Evolutionary conservation across 2,888 invertebrate genomes (phyloP), one percentile per base, ranked within the genome.

Genomic region (Cordylochernes scorpioides): DNA sequence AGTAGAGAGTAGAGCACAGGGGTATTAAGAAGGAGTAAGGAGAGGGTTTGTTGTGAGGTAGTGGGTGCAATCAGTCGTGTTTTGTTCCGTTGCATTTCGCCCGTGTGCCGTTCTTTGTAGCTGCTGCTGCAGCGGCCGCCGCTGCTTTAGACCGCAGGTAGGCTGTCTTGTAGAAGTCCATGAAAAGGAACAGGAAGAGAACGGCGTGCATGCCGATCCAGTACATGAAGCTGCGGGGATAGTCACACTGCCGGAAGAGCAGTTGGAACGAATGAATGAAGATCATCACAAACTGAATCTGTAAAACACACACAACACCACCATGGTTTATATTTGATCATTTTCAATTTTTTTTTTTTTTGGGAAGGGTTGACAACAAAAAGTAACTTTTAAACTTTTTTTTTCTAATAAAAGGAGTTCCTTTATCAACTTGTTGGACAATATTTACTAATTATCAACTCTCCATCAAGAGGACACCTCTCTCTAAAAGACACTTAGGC

Each of bases 161-260:
- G 15, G 74, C 70, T 50, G 70, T 69, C 49, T 71, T 70, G 64
- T 86, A 88, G 62, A 86, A 88, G 53, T 86, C 73, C 49, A 71
- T 73, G 63, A 88, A 88, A 36, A 88, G 64, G 64, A 80, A 71
- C 63, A 80, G 74, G 68, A 88, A 88, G 68, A 88, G 73, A 41
- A 84, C 68, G 2, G 84, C 86, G 56, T 88, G 86, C 61, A 75
- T 68, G 33, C 82, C 82, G 51, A 88, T 88, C 77, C 77, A 86
- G 75, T 75, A 78, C 41, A 77, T 77, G 55, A 80, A 80, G n/a
- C 72, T 75, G 45, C 70, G 32, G 29, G 86, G 86, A 58, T 84
- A 88, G 54, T 78, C 68, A 62, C 86, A 88, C 32, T 78, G 73
- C 9, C 71, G 68, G 62, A 80, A 74, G 42, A 86, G 60, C 41